Evolutionary conservation across 2,888 invertebrate species (phyloP).

Genomic region (Silvanus unidentatus): DNA sequence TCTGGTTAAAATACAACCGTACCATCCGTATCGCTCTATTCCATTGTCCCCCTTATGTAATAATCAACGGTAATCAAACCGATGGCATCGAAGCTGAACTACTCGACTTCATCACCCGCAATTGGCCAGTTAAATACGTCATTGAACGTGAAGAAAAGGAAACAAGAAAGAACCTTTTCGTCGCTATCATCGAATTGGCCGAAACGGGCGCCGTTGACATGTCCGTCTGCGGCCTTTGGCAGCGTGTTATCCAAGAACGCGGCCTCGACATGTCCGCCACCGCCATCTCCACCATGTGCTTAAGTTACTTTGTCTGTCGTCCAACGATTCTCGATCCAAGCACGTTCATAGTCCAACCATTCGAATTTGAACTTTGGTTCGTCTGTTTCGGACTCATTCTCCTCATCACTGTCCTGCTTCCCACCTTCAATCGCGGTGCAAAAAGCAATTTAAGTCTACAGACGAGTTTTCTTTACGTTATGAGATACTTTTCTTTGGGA

Average conservation of each 20-base stretch:
- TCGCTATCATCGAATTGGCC: not conserved
- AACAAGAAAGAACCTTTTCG: not conserved
- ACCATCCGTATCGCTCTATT: slow-evolving; percentile 15
- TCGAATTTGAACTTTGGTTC: slow-evolving; percentile 7
- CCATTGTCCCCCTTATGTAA: slow-evolving; percentile 24
- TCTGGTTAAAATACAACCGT: not conserved
- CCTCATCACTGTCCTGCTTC: not conserved
- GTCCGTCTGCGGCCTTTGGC: slow-evolving; percentile 18
- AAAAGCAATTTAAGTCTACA: not conserved
- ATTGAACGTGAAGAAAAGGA: not conserved
- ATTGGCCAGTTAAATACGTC: slow-evolving; percentile 9
- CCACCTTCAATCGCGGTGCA: not conserved
- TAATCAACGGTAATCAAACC: slow-evolving; percentile 3
- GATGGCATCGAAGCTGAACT: slow-evolving; percentile 7
- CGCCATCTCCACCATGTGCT: slow-evolving; percentile 13
- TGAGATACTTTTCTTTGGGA: not conserved
- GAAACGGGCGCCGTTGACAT: slow-evolving; percentile 8
- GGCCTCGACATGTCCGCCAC: slow-evolving; percentile 10
- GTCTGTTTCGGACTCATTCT: slow-evolving; percentile 1
- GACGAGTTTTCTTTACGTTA: not conserved
- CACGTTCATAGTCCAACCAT: slow-evolving; percentile 16
- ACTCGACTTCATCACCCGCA: slow-evolving; percentile 6
- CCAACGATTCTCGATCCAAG: slow-evolving; percentile 9
- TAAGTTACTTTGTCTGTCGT: slow-evolving; percentile 16
- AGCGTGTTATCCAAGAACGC: slow-evolving; percentile 13